These are phyloP conservation scores for Lycorma delicatula DNA, from an alignment of 1,140 invertebrate genomes.

Conservation along the genomic window DNA sequence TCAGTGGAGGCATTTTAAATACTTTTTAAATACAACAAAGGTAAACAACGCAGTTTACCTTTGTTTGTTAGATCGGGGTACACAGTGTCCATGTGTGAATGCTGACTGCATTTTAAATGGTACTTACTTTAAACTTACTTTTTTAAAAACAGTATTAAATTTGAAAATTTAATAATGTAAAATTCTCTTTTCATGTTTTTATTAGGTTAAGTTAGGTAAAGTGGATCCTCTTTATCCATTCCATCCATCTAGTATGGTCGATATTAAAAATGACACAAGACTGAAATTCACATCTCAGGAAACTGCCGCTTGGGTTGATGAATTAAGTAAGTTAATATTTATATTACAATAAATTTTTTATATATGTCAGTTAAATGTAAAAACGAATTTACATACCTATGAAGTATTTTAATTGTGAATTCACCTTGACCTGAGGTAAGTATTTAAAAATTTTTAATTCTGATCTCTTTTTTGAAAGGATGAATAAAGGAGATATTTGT, in stretches of 20 bases:
- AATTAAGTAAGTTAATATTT: conserved; percentile 46
- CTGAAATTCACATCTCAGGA: conserved; percentile 74
- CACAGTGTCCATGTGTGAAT: too few species aligned
- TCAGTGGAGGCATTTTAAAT: too few species aligned
- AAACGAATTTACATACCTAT: too few species aligned
- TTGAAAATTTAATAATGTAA: background rate
- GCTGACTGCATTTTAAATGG: too few species aligned
- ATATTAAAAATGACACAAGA: conserved; percentile 68
- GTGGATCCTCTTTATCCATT: conserved; percentile 83
- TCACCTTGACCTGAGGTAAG: background rate
- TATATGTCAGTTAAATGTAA: background rate
- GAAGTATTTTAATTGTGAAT: background rate
- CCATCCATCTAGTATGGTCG: conserved; percentile 65
- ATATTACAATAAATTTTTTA: conserved; percentile 4
- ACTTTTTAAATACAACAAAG: too few species aligned
- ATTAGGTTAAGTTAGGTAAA: conserved; percentile 61
- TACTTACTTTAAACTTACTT: too few species aligned
- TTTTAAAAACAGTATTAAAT: background rate
- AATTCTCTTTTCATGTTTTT: conserved; percentile 8
- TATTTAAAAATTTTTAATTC: too few species aligned
- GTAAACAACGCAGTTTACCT: too few species aligned
- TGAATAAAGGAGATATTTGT: too few species aligned
- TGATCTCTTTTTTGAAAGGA: too few species aligned
- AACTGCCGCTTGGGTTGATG: conserved; percentile 61
- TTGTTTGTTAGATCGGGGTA: too few species aligned